Conservation (phyloP, 1,140 invertebrate species). For the Ceratina calcarata region DNA sequence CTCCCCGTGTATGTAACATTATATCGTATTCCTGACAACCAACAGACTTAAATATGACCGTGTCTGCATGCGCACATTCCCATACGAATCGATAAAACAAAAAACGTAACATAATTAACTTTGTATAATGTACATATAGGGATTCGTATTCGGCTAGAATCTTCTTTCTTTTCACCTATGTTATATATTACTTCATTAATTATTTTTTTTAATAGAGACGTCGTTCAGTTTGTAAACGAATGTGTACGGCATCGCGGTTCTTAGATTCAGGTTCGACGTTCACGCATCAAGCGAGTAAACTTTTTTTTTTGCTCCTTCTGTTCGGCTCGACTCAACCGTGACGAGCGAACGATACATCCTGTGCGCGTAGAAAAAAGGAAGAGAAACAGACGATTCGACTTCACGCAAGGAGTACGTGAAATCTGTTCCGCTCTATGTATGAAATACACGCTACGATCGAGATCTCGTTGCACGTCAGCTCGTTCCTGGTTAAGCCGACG, state of each 20-base stretch:
- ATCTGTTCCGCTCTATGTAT: neutral
- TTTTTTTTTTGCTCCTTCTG: neutral
- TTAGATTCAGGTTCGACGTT: conserved; percentile 44
- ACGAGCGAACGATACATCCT: neutral
- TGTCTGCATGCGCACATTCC: conserved; percentile 34
- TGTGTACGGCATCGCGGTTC: conserved; percentile 43
- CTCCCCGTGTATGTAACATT: conserved; percentile 6
- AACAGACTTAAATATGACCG: conserved; percentile 3
- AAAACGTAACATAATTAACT: conserved; percentile 72
- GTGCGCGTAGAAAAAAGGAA: neutral
- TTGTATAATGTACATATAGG: conserved; percentile 74
- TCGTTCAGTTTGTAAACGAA: conserved; percentile 65
- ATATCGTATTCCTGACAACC: conserved; percentile 9
- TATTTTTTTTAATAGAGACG: conserved; percentile 68
- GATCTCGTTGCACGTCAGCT: neutral
- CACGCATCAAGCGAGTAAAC: conserved; percentile 29
- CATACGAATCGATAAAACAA: conserved; percentile 60
- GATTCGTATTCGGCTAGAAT: conserved; percentile 69
- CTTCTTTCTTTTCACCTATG: conserved; percentile 54
- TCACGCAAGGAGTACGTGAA: neutral
- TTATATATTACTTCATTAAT: conserved; percentile 72
- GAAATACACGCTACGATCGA: neutral
- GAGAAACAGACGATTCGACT: neutral
- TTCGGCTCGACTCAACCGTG: neutral
- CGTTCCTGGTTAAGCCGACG: conserved; percentile 25